Base-by-base conservation (phyloP, 2,797 vertebrate species). In the Scleropages formosus region DNA sequence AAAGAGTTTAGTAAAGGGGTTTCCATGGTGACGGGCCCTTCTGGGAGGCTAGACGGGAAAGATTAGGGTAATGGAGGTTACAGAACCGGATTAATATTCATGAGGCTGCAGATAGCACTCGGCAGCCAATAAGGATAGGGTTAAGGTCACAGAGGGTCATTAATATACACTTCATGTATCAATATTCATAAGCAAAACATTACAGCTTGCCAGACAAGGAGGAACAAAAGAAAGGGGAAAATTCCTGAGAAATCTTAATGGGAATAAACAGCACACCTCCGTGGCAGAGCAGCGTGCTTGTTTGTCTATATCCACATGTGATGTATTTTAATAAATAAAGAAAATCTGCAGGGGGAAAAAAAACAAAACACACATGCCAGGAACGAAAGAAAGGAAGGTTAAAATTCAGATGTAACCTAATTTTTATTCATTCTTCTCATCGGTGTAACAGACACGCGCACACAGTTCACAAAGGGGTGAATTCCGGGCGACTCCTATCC, bases 31-130 rank as follows among this genome's bases (percentile, higher is more conserved):
- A 94, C 92, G 82, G 85, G 89, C 90, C 89, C 92, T 93, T 93
- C 90, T 88, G 92, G 90, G 90, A 93, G 91, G 91, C 91, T 91
- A 94, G 93, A 92, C 92, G 91, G 93, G 91, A 91, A 92, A 93
- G 93, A 94, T 93, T 93, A 93, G 93, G 92, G 92, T 94, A 94
- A 94, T 94, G 91, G 93, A 94, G 93, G 93, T 94, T 93, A 93
- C 89, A 91, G 90, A 91, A 91, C 88, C 80, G 85, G 86, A 93
- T 94, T 91, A 93, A 93, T 94, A 94, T 94, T 93, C 92, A 94
- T 94, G 90, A 92, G 89, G 86, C 88, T 85, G 89, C 88, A 79
- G 88, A 92, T 92, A 92, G 87, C 91, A 92, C 91, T 85, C 74
- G 91, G 90, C 90, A 94, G 90, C 92, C 93, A 93, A 94, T 93